phyloP scores from a whole-genome alignment of 1,140 invertebrate genomes.

The Sesamia nonagrioides region DNA sequence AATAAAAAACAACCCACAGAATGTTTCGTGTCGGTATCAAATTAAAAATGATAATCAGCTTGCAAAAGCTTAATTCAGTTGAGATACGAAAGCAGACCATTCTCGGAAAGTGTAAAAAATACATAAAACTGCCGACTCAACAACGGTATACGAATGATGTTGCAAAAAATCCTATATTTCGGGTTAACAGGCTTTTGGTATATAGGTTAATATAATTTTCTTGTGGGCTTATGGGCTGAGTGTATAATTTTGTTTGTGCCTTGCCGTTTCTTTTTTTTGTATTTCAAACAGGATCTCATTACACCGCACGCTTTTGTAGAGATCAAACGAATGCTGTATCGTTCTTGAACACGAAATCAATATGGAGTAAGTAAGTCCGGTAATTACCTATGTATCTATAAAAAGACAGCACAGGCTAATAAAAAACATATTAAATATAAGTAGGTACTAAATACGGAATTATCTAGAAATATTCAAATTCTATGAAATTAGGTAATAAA shows the following conservation, averaged over 20 bases:
- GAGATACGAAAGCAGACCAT: constrained; percentile 45
- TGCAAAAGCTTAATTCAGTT: constrained; percentile 50
- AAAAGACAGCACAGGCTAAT: too few species aligned
- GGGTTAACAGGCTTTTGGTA: constrained; percentile 34
- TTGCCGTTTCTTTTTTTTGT: neutral
- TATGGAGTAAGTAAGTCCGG: neutral
- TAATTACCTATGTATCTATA: too few species aligned
- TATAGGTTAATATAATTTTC: constrained; percentile 46
- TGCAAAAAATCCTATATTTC: constrained; percentile 47
- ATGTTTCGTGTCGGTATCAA: constrained; percentile 48
- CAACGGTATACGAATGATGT: constrained; percentile 36
- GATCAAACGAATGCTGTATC: constrained; percentile 8
- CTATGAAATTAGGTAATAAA: too few species aligned
- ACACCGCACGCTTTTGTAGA: constrained; percentile 4
- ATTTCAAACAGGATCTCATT: constrained; percentile 3
- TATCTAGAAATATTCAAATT: too few species aligned
- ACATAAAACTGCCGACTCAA: constrained; percentile 40
- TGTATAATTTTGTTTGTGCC: constrained; percentile 30
- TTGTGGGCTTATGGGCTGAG: constrained; percentile 29
- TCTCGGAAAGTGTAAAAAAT: constrained; percentile 52
- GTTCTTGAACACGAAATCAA: neutral
- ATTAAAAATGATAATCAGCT: constrained; percentile 55
- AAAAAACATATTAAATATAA: too few species aligned
- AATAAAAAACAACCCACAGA: constrained; percentile 24
- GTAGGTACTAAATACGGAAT: too few species aligned